Conservation (phyloP, 2,797 vertebrate species). For the Anableps anableps region DNA sequence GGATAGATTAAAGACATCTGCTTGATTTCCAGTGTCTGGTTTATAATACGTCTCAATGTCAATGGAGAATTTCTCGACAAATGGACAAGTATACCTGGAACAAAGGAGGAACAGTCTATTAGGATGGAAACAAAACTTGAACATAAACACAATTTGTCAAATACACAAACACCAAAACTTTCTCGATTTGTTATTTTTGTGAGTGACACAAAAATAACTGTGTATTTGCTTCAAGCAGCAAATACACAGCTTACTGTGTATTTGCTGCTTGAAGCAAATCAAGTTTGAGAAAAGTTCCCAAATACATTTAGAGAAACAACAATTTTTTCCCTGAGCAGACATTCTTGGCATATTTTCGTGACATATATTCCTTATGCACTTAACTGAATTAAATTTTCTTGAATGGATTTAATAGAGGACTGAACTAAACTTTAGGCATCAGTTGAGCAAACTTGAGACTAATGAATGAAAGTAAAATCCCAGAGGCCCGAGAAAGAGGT, state of each 20-base stretch:
- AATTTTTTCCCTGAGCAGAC: not conserved
- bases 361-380: too few relatives aligned
- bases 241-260: too few relatives aligned
- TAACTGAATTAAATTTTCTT: too few relatives aligned
- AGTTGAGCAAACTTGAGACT: too few relatives aligned
- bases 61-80: constrained; percentile 99
- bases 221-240: too few relatives aligned
- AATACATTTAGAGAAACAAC: not conserved
- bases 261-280: too few relatives aligned
- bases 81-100: constrained; percentile 94
- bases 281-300: not conserved
- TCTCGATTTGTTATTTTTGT: not conserved
- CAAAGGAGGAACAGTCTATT: not conserved
- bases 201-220: too few relatives aligned
- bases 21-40: constrained; percentile 90
- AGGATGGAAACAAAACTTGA: not conserved
- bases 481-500: too few relatives aligned
- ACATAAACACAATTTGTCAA: not conserved
- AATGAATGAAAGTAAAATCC: not conserved
- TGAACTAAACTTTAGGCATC: too few relatives aligned
- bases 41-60: constrained; percentile 99
- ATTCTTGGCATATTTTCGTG: not conserved
- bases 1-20: constrained; percentile 92
- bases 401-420: too few relatives aligned
- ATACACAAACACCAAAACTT: not conserved